Conservation (phyloP, 2,888 invertebrate genomes). For the Epirrhoe alternata region DNA sequence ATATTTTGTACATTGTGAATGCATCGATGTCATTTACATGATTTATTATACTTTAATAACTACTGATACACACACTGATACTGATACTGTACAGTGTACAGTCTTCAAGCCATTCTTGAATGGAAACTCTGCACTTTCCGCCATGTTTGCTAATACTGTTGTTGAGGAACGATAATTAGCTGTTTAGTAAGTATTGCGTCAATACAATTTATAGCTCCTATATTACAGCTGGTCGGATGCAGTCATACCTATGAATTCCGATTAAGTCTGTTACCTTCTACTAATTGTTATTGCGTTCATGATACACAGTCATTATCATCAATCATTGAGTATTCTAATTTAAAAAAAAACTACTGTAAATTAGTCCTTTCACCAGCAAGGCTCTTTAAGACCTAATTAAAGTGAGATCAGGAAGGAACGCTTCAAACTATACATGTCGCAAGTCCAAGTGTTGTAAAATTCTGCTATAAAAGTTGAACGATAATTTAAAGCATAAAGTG, state of each 20-base stretch:
- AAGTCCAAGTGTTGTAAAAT: too few species aligned
- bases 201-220: conserved; percentile 31
- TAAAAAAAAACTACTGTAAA: neutral
- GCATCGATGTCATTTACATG: too few species aligned
- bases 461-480: neutral
- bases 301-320: neutral
- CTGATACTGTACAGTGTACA: neutral
- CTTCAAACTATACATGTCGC: too few species aligned
- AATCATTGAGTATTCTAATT: neutral
- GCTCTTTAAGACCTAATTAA: neutral
- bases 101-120: conserved; percentile 9
- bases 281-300: conserved; percentile 19
- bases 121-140: conserved; percentile 23
- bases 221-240: conserved; percentile 29
- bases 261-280: conserved; percentile 13
- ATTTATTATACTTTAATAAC: too few species aligned
- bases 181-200: conserved; percentile 36
- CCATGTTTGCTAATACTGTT: conserved; percentile 32
- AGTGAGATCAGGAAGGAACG: too few species aligned
- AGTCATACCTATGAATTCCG: conserved; percentile 28
- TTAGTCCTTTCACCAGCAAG: neutral
- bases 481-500: neutral
- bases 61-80: neutral
- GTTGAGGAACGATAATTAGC: conserved; percentile 35
- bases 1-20: too few species aligned